phyloP scores from a whole-genome alignment of 2,113 vertebrate genomes.

The Macaca mulatta region DNA sequence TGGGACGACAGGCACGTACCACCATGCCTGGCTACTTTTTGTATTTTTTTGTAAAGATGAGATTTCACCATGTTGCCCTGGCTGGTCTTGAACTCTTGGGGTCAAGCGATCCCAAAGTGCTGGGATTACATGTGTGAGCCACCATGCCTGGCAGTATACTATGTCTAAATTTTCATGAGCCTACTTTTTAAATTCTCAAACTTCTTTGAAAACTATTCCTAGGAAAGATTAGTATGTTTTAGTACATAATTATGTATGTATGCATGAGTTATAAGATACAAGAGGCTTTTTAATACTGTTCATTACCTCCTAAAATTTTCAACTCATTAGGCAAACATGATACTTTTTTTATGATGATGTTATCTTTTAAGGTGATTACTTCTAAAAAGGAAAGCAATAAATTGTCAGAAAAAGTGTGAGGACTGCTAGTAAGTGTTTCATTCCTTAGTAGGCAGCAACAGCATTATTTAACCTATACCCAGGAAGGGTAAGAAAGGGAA shows the following conservation, averaged over 20 bases:
- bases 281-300: neutral
- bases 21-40: too few relatives aligned
- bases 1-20: too few relatives aligned
- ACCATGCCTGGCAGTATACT: neutral
- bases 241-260: neutral
- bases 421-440: neutral
- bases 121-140: too few relatives aligned
- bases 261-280: neutral
- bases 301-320: conserved; percentile 1
- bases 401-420: neutral
- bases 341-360: neutral
- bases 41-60: too few relatives aligned
- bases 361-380: neutral
- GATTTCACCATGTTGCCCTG: too few relatives aligned
- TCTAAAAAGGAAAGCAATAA: conserved; percentile 17
- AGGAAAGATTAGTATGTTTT: neutral
- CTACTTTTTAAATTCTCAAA: conserved; percentile 42
- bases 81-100: too few relatives aligned
- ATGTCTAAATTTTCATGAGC: conserved; percentile 14
- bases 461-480: neutral
- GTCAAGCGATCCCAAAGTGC: too few relatives aligned
- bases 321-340: neutral
- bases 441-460: neutral
- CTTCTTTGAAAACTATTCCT: conserved; percentile 1
- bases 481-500: neutral